A percentile compares a stretch with the other conserved stretches of the same genome.
These are phyloP conservation scores for Piprites chloris DNA, from an alignment of 2,113 vertebrate genomes.

Conservation along the genomic window DNA sequence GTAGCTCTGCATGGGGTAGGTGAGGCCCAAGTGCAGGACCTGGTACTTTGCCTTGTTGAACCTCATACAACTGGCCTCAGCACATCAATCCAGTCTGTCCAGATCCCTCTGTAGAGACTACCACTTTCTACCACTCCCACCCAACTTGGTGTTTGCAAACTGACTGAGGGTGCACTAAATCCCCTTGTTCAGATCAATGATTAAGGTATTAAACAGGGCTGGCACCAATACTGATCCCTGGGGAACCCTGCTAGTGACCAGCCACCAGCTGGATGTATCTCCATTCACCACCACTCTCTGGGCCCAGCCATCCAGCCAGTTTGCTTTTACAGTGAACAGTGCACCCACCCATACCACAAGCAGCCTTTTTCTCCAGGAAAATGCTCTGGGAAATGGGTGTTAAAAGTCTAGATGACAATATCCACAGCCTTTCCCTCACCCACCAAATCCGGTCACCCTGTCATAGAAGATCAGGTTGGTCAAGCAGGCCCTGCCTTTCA, in stretches of 20 bases:
- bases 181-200: background rate
- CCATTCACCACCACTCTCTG: background rate
- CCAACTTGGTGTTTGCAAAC: background rate
- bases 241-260: fast-evolving
- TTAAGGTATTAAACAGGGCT: background rate
- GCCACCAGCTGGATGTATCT: background rate
- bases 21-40: background rate
- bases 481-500: background rate
- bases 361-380: background rate
- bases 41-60: fast-evolving
- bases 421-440: background rate
- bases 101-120: background rate
- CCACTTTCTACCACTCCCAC: background rate
- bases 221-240: background rate
- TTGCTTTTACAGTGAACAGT: background rate
- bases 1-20: fast-evolving
- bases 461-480: background rate
- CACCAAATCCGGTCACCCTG: background rate
- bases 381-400: background rate
- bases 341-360: background rate
- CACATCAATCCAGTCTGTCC: background rate
- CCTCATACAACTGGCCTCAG: background rate
- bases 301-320: background rate
- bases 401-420: background rate
- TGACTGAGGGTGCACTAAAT: background rate